Percentiles rank a stretch among this genome's conserved stretches.
phyloP scores from a whole-genome alignment of 2,113 vertebrate species.

The Atherinomorus stipes region DNA sequence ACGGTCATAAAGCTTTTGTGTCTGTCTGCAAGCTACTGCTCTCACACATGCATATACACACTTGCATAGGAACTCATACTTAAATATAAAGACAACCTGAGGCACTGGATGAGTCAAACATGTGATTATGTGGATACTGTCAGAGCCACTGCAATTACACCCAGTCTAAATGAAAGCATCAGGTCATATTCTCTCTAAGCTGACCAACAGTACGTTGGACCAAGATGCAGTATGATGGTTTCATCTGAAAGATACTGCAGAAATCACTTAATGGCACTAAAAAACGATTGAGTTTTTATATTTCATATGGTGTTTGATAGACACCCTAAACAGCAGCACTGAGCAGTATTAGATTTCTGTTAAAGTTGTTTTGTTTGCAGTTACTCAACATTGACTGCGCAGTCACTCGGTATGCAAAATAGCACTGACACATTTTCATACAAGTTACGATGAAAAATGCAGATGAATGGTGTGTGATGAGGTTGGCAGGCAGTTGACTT shows the following conservation, averaged over 20 bases:
- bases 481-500: conserved; percentile 3
- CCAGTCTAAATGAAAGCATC: conserved; percentile 7
- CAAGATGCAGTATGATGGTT: background rate
- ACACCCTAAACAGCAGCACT: background rate
- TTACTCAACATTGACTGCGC: background rate
- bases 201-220: background rate
- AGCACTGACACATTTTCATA: background rate
- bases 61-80: background rate
- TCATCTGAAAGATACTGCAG: background rate
- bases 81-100: background rate
- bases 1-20: conserved; percentile 38
- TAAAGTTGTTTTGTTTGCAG: background rate
- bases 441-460: conserved; percentile 4
- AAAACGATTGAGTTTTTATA: background rate
- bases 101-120: conserved; percentile 22
- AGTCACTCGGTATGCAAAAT: background rate
- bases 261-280: background rate
- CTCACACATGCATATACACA: conserved; percentile 8
- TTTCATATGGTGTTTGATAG: background rate
- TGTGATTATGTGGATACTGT: conserved; percentile 30
- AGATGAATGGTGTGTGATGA: conserved; percentile 1
- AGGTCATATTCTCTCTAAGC: conserved; percentile 6
- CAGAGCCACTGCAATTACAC: conserved; percentile 9
- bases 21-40: conserved; percentile 16
- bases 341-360: background rate